These are phyloP conservation scores for Drosophila mimica DNA, from an alignment of 2,888 invertebrate genomes.

Conservation along the genomic window DNA sequence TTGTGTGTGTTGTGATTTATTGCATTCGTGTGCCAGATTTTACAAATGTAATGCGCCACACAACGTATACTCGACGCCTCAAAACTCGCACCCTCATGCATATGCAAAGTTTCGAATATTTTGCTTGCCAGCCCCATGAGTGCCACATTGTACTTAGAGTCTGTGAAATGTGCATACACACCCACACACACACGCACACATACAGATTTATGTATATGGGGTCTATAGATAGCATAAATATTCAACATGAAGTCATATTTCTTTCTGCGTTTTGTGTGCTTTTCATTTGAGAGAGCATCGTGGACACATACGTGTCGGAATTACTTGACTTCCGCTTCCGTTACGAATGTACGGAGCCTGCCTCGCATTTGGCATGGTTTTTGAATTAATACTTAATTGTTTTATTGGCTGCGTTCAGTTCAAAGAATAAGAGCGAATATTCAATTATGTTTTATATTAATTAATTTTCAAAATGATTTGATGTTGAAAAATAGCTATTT, in stretches of 20 bases:
- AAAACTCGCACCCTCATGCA: constrained; percentile 56
- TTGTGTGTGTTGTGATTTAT: constrained; percentile 81
- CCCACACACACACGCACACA: background rate
- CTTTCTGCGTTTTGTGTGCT: constrained; percentile 71
- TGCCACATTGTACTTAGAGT: constrained; percentile 63
- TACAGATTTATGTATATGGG: constrained; percentile 3
- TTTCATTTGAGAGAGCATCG: constrained; percentile 72
- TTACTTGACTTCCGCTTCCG: constrained; percentile 73
- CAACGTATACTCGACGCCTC: constrained; percentile 27
- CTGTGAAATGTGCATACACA: constrained; percentile 17
- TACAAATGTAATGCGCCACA: constrained; percentile 80
- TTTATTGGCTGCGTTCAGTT: constrained; percentile 21
- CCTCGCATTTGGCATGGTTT: background rate
- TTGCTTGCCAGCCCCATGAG: constrained; percentile 62
- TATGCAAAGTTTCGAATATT: constrained; percentile 81
- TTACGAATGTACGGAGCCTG: constrained; percentile 22
- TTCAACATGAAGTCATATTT: constrained; percentile 74
- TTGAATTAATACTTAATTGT: constrained; percentile 26
- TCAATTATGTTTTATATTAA: constrained; percentile 2
- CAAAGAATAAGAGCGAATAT: background rate
- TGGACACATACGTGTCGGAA: constrained; percentile 80
- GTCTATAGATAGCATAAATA: constrained; percentile 64
- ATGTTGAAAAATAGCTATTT: background rate
- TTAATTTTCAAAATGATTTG: background rate
- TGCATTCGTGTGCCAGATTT: constrained; percentile 84